Evolutionary conservation across 2,888 invertebrate species (phyloP).

Genomic region (Brachypalpus laphriformis): DNA sequence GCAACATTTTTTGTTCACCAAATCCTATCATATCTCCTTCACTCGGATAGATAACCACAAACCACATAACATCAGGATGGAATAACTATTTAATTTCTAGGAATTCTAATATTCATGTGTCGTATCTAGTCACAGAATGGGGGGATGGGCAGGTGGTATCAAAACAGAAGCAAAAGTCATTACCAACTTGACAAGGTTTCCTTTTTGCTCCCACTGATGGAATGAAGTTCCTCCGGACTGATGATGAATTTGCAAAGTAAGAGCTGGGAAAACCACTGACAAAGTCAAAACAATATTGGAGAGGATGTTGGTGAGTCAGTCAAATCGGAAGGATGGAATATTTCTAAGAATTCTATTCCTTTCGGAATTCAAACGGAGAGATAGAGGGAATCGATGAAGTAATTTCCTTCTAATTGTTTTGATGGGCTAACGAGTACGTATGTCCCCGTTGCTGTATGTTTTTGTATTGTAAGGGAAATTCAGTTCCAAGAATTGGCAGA

Average conservation of each 20-base stretch:
- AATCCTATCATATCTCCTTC: neutral
- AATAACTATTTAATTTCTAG: constrained; percentile 3
- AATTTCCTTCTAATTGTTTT: neutral
- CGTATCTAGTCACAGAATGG: neutral
- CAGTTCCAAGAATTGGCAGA: neutral
- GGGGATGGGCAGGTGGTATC: neutral
- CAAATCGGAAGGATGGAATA: no score
- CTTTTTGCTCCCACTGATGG: neutral
- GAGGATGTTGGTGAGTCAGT: neutral
- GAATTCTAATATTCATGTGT: constrained; percentile 7
- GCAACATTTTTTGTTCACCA: neutral
- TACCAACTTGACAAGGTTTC: neutral
- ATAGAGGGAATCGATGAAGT: neutral
- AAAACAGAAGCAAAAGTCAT: neutral
- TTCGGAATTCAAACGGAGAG: neutral
- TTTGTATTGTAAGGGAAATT: neutral
- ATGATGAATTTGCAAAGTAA: neutral
- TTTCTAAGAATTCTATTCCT: neutral
- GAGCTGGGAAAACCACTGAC: neutral
- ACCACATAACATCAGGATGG: neutral
- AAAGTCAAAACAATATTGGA: neutral
- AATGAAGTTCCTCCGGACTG: neutral
- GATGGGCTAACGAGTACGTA: neutral
- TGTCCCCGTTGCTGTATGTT: neutral
- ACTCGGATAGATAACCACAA: neutral